Conservation (phyloP, 2,797 vertebrate species). For the Sebastes aleutianus region DNA sequence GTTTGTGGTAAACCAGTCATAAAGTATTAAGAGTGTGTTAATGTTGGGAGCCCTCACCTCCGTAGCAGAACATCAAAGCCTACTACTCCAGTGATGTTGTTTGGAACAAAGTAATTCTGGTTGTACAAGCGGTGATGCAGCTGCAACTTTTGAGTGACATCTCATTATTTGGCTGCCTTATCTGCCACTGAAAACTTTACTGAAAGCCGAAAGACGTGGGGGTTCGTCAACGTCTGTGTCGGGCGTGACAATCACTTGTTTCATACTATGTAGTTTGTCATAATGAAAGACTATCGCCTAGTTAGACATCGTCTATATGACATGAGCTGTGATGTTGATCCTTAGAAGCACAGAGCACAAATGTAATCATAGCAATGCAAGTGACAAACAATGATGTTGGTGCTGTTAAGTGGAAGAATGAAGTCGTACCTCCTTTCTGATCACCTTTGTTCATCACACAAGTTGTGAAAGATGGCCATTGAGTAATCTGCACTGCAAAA, state of each 20-base stretch:
- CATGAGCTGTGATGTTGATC: background rate
- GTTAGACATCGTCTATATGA: background rate
- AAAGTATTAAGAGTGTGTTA: background rate
- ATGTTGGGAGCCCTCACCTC: background rate
- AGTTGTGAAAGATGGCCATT: background rate
- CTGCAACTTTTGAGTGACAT: background rate
- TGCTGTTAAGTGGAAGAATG: too few relatives aligned
- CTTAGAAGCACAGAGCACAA: background rate
- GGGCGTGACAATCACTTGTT: background rate
- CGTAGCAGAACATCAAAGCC: background rate
- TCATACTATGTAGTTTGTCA: background rate
- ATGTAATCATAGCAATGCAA: background rate
- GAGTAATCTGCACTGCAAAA: background rate
- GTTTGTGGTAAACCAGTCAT: slow-evolving; percentile 6
- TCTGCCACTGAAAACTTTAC: background rate
- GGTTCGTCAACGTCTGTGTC: too few relatives aligned
- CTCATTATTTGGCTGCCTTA: background rate
- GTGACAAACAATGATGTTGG: background rate
- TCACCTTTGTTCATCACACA: background rate
- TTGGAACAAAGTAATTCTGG: background rate
- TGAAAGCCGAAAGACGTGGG: background rate
- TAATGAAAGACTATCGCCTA: background rate
- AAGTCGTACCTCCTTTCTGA: too few relatives aligned
- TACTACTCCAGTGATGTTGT: background rate
- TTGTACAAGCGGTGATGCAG: background rate